Percentiles rank a stretch among this genome's conserved stretches.
Evolutionary conservation across 2,888 invertebrate genomes (phyloP).

Genomic region (Orchesella flavescens): DNA sequence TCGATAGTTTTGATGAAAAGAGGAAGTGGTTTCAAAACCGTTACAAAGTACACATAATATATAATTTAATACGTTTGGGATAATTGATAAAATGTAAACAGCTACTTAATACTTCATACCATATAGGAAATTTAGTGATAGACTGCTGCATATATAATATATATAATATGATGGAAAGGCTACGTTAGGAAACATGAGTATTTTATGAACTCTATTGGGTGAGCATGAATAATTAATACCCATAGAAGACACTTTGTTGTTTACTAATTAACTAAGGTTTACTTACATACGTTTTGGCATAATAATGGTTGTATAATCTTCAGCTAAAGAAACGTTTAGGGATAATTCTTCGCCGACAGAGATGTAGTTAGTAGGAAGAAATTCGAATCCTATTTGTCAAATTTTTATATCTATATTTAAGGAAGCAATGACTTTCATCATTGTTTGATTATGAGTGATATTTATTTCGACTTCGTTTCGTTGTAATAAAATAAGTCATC

Average conservation of each 20-base stretch:
- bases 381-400: constrained; percentile 37
- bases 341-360: constrained; percentile 48
- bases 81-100: constrained; percentile 37
- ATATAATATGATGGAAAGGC: no score
- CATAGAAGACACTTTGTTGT: constrained; percentile 17
- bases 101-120: constrained; percentile 45
- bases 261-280: constrained; percentile 27
- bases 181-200: no score
- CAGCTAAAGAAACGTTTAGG: constrained; percentile 33
- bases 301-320: constrained; percentile 46
- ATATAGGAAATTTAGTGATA: not conserved
- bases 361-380: constrained; percentile 34
- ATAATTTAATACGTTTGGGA: constrained; percentile 7
- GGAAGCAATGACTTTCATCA: constrained; percentile 36
- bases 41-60: constrained; percentile 12
- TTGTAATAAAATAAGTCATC: constrained; percentile 63
- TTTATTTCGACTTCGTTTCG: constrained; percentile 62
- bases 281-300: constrained; percentile 31
- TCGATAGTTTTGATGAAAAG: constrained; percentile 16
- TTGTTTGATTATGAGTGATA: constrained; percentile 60
- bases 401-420: constrained; percentile 46
- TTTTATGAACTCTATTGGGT: no score
- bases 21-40: not conserved
- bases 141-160: no score
- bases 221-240: no score